A percentile compares a stretch with the other conserved stretches of the same genome.
Evolutionary conservation across 2,888 invertebrate species (phyloP).

Genomic region (Halocaridina rubra): DNA sequence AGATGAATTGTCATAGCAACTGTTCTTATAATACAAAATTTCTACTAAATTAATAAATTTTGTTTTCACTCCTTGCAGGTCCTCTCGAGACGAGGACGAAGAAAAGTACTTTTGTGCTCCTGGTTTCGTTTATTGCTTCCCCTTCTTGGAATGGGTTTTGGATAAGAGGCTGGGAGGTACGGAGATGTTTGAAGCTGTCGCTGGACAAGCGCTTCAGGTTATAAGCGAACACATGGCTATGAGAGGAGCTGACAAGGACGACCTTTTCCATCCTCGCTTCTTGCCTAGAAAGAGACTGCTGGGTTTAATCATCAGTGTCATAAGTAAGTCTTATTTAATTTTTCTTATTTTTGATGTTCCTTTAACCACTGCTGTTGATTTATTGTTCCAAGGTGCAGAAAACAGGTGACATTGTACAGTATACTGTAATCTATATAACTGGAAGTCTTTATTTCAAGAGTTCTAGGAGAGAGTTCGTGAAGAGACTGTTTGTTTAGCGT

Average conservation of each 20-base stretch:
- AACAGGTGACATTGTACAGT: no score
- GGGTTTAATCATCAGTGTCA: constrained; percentile 80
- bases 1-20: no score
- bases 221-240: constrained; percentile 76
- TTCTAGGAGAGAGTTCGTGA: no score
- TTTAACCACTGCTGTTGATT: no score
- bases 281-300: constrained; percentile 87
- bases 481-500: no score
- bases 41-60: no score
- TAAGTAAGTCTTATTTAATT: constrained; percentile 73
- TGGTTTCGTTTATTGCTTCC: constrained; percentile 86
- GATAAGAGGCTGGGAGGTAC: constrained; percentile 65
- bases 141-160: constrained; percentile 74
- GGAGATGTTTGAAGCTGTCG: constrained; percentile 33
- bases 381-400: no score
- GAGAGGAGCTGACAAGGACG: constrained; percentile 71
- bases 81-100: constrained; percentile 36
- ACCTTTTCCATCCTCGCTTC: constrained; percentile 79
- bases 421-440: no score
- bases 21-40: no score
- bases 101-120: constrained; percentile 75
- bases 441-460: no score
- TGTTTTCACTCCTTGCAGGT: no score
- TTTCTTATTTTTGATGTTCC: no score
- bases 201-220: constrained; percentile 50